These are phyloP conservation scores for Apamea monoglypha DNA, from an alignment of 2,888 invertebrate genomes.

Conservation along the genomic window DNA sequence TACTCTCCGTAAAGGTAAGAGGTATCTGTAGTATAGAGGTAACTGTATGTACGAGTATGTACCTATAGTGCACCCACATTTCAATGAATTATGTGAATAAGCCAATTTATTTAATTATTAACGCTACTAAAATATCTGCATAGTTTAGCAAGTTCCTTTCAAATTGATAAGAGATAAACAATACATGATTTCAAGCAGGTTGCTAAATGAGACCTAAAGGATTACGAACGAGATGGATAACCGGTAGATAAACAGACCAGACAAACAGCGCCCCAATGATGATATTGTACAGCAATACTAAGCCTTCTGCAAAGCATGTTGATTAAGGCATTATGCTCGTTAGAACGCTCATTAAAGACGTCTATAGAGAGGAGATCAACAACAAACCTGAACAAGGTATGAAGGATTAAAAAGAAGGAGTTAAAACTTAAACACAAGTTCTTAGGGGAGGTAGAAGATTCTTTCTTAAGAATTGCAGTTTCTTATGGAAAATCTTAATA, in stretches of 20 bases:
- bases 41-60: background rate
- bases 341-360: conserved; percentile 17
- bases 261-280: conserved; percentile 3
- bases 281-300: conserved; percentile 23
- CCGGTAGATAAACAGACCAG: conserved; percentile 2
- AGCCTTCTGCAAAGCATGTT: conserved; percentile 33
- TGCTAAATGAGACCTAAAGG: background rate
- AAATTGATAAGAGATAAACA: background rate
- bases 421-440: conserved; percentile 37
- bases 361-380: conserved; percentile 10
- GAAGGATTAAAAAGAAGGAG: conserved; percentile 38
- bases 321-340: conserved; percentile 26
- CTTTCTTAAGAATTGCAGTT: conserved; percentile 42
- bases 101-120: background rate
- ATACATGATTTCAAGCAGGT: background rate
- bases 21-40: too few species aligned
- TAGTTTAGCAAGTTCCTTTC: background rate
- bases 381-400: conserved; percentile 20
- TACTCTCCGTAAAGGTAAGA: background rate
- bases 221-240: conserved; percentile 19
- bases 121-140: background rate
- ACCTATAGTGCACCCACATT: too few species aligned
- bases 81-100: background rate
- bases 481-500: conserved; percentile 25
- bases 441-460: conserved; percentile 36